Evolutionary conservation across 2,797 vertebrate genomes (phyloP).

Genomic region (Microctenopoma steveboyesi): DNA sequence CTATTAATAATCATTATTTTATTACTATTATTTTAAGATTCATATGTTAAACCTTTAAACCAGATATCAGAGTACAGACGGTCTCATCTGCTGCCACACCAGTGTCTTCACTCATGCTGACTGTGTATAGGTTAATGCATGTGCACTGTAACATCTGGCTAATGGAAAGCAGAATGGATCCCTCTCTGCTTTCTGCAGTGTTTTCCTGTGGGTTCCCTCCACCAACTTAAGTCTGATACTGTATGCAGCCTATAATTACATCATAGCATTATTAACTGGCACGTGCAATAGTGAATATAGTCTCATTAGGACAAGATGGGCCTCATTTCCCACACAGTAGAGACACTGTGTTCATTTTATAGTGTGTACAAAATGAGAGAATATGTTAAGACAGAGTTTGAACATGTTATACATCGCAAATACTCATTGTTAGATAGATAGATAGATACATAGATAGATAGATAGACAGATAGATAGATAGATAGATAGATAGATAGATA

Average conservation of each 20-base stretch:
- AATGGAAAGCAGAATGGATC: background rate
- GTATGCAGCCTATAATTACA: background rate
- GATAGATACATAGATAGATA: no score
- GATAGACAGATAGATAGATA: no score
- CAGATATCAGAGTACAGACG: background rate
- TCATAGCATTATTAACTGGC: background rate
- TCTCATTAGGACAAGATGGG: background rate
- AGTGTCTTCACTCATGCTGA: background rate
- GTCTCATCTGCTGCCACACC: background rate
- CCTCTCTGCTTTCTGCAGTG: background rate
- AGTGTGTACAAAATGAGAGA: background rate
- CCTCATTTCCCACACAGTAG: background rate
- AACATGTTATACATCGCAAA: no score
- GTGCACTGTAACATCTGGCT: slow-evolving; percentile 11
- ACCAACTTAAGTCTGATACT: background rate
- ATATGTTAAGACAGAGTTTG: no score
- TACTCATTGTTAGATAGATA: no score
- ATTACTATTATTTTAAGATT: no score
- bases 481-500: no score
- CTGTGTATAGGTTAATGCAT: background rate
- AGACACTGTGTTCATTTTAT: background rate
- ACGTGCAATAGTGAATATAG: slow-evolving; percentile 1
- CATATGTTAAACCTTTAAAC: background rate
- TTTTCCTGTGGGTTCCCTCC: background rate
- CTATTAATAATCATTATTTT: no score